Percentiles rank a stretch among this genome's conserved stretches.
phyloP scores from a whole-genome alignment of 2,113 vertebrate genomes.

The Actinemys pallida region DNA sequence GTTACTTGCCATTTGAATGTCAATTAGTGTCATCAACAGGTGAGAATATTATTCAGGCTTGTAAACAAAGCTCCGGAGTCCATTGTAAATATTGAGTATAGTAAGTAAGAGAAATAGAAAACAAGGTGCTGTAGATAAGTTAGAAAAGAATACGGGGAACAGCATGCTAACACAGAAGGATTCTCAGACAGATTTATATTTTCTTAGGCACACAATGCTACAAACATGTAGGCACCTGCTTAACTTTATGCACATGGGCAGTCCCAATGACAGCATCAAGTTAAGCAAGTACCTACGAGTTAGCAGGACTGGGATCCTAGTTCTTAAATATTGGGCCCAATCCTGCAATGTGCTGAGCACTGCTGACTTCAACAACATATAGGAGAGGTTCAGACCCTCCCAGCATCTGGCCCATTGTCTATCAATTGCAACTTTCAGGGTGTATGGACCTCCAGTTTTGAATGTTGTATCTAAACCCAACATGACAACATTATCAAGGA shows the following conservation, averaged over 20 bases:
- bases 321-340: neutral
- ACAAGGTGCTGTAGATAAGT: neutral
- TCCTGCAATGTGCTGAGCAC: neutral
- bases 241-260: neutral
- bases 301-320: neutral
- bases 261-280: neutral
- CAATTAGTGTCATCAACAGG: no score
- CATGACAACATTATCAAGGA: neutral
- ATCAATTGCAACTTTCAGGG: neutral
- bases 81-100: neutral
- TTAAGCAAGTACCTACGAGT: neutral
- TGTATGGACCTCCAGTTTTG: neutral
- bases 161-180: neutral
- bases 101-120: neutral
- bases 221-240: neutral
- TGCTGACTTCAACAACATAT: neutral
- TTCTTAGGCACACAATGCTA: neutral
- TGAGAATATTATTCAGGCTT: neutral
- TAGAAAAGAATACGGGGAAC: neutral
- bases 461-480: neutral
- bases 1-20: neutral
- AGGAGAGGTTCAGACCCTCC: neutral
- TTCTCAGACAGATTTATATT: neutral
- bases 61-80: neutral
- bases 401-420: neutral